Conservation (phyloP, 2,113 vertebrate genomes). For the Chionis minor region DNA sequence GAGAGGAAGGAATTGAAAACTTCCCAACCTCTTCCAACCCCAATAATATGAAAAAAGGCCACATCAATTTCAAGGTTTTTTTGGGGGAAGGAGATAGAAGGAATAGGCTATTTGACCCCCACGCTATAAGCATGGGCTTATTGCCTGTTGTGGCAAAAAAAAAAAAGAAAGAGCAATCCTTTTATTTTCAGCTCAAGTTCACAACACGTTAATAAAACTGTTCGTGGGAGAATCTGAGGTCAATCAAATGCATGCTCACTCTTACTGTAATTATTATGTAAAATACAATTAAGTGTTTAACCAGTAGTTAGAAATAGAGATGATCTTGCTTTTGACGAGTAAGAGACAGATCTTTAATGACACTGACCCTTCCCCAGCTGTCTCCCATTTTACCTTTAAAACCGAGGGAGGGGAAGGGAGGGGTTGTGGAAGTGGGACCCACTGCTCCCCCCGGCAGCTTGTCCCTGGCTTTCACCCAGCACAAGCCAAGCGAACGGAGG, state of each 20-base stretch:
- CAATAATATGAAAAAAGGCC: background rate
- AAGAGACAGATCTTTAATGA: background rate
- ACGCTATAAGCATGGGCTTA: background rate
- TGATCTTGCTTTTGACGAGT: background rate
- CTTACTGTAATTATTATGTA: background rate
- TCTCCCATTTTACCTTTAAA: background rate
- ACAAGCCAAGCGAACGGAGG: background rate
- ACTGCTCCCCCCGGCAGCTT: background rate
- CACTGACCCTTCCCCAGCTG: background rate
- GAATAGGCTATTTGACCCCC: background rate
- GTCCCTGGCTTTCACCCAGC: background rate
- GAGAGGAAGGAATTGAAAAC: background rate
- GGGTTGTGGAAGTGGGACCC: rapidly evolving
- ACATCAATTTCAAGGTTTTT: background rate
- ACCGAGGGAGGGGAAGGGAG: background rate
- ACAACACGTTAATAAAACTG: background rate
- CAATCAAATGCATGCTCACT: background rate
- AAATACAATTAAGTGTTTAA: background rate
- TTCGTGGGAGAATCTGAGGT: background rate
- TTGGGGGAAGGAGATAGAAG: background rate
- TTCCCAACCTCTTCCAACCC: background rate
- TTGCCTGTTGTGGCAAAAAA: background rate
- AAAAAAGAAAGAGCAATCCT: background rate
- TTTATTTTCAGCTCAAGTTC: background rate
- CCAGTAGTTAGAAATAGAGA: background rate